Base-by-base conservation (phyloP, 92 coral and sea anemone species). In the Parazoanthus darwini region DNA sequence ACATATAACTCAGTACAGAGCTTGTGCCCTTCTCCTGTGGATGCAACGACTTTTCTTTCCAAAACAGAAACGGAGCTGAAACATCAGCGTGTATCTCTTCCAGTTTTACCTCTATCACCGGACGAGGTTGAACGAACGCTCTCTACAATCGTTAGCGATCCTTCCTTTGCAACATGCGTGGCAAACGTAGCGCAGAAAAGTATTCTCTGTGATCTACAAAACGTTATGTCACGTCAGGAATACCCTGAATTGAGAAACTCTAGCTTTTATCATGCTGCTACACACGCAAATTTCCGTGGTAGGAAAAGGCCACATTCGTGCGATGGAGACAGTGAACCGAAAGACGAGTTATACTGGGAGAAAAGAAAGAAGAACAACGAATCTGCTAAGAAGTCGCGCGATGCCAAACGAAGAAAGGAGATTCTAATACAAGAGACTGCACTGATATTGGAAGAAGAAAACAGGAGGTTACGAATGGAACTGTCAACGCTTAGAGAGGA, bases 341-440 rank as follows among this genome's bases (percentile, higher is more conserved):
- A 44, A 84, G 87, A 46, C 58, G 87, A 84, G 20, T 23, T 70
- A 22, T 84, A 84, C 56, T 84, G 79, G 87, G 79, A 84, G 78
- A 84, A 84, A 84, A 25, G 87, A 84, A 84, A 56, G 42, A 84
- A 84, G 58, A 84, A 84, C 79, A 84, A 84, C 79, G 78, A 15
- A 8, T 84, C 87, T 35, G 87, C 87, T 15, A 84, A 84, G 68
- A 84, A 84, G 42, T 84, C 87, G 11, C 74, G 87, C 26, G 87
- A 84, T 84, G 87, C 87, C 15, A 84, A 84, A 25, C 87, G 87
- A 70, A 84, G 79, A 68, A 84, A 74, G 16, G 87, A 84, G 8
- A 71, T 70, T 70, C 66, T 84, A 10, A 84, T 84, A 72, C 56
- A 84, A 48, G 68, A 84, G 43, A 71, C 87, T n/a, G 87, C 79